Evolutionary conservation across 2,797 vertebrate genomes (phyloP).

Genomic region (Glyptemys insculpta): DNA sequence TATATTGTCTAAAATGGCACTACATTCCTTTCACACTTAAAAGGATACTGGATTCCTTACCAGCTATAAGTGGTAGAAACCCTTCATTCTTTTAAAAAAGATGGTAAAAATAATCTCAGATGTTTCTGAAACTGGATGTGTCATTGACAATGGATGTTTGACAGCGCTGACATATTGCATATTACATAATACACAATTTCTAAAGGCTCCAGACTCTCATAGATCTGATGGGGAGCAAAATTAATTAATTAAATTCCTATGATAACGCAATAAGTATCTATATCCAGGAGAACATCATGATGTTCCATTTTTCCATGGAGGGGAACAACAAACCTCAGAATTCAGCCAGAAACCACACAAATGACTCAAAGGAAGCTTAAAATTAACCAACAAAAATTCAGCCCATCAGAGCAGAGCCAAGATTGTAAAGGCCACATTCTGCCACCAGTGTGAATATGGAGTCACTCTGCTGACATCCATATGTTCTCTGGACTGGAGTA

Average conservation of each 20-base stretch:
- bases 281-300: constrained; percentile 31
- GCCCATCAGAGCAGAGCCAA: neutral
- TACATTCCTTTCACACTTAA: neutral
- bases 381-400: constrained; percentile 33
- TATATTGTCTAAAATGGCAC: neutral
- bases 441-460: constrained; percentile 32
- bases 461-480: neutral
- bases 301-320: constrained; percentile 22
- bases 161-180: neutral
- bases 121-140: neutral
- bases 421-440: neutral
- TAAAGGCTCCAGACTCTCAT: neutral
- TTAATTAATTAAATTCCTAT: constrained; percentile 60
- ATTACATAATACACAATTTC: neutral
- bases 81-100: neutral
- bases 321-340: constrained; percentile 50
- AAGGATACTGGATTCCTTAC: neutral
- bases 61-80: constrained; percentile 1
- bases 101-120: neutral
- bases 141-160: neutral
- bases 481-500: rapidly evolving
- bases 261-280: constrained; percentile 49
- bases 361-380: constrained; percentile 54
- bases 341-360: constrained; percentile 60
- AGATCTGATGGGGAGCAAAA: constrained; percentile 21